Conservation (phyloP, 2,888 invertebrate species). For the Geotrupes spiniger region DNA sequence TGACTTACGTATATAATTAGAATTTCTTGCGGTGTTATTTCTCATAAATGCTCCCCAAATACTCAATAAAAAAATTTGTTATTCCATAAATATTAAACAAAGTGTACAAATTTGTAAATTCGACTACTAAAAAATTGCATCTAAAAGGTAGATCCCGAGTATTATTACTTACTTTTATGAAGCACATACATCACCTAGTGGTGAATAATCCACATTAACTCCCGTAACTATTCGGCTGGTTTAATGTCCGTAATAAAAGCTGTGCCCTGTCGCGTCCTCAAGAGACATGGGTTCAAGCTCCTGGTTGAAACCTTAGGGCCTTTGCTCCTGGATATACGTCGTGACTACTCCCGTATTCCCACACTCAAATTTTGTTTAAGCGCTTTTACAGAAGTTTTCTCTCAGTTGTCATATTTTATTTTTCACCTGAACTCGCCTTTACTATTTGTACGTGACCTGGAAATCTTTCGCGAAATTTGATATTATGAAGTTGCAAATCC, state of each 20-base stretch:
- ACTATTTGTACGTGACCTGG: slow-evolving; percentile 27
- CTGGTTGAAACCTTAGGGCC: slow-evolving; percentile 21
- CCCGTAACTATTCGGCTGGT: slow-evolving; percentile 24
- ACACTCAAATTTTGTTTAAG: slow-evolving; percentile 32
- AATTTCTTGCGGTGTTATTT: too few relatives aligned
- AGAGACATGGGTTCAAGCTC: slow-evolving; percentile 30
- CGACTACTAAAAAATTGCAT: too few relatives aligned
- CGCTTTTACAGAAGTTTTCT: slow-evolving; percentile 30
- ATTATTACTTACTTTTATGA: slow-evolving; percentile 17
- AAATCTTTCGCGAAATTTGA: slow-evolving; percentile 15
- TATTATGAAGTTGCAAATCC: not conserved
- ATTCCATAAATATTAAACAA: too few relatives aligned
- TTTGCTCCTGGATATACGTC: slow-evolving; percentile 18
- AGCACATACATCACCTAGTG: slow-evolving; percentile 16
- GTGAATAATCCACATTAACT: slow-evolving; percentile 16
- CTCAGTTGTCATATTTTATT: slow-evolving; percentile 31
- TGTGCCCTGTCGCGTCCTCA: slow-evolving; percentile 34
- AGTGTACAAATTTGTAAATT: too few relatives aligned
- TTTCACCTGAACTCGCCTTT: slow-evolving; percentile 25
- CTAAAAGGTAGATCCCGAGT: too few relatives aligned
- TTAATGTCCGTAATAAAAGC: slow-evolving; percentile 39
- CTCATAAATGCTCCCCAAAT: too few relatives aligned
- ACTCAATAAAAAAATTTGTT: too few relatives aligned
- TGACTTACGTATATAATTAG: too few relatives aligned
- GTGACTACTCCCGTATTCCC: slow-evolving; percentile 28